Evolutionary conservation across 2,888 invertebrate species (phyloP).

Genomic region (Dryobota labecula): DNA sequence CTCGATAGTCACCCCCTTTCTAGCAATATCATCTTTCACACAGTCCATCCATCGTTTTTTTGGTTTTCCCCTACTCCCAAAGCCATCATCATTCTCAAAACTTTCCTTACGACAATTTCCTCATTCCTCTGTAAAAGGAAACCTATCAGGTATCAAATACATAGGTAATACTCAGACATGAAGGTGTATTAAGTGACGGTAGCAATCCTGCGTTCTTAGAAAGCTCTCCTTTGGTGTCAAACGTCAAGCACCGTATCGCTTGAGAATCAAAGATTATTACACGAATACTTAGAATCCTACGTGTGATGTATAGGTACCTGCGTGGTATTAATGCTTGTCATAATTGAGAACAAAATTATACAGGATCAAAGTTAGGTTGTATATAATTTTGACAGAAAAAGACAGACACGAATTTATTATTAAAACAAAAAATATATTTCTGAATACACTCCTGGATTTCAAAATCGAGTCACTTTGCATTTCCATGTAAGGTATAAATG

Average conservation of each 20-base stretch:
- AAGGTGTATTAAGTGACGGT: too few relatives aligned
- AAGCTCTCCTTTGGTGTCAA: constrained; percentile 3
- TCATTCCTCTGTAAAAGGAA: neutral
- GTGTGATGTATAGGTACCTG: neutral
- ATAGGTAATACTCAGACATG: neutral
- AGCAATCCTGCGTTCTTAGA: neutral
- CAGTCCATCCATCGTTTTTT: neutral
- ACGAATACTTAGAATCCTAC: neutral
- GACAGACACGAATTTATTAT: neutral
- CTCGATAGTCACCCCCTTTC: too few relatives aligned
- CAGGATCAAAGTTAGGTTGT: too few relatives aligned
- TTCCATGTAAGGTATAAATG: too few relatives aligned
- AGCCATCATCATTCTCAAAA: neutral
- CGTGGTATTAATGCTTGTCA: neutral
- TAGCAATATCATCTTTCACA: neutral
- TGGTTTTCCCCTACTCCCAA: neutral
- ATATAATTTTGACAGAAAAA: neutral
- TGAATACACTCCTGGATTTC: too few relatives aligned
- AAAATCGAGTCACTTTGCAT: too few relatives aligned
- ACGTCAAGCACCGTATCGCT: neutral
- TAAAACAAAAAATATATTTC: neutral
- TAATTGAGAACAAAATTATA: neutral
- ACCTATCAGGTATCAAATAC: neutral
- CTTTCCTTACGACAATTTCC: neutral
- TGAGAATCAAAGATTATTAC: neutral